A percentile compares a stretch with the other conserved stretches of the same genome.
phyloP scores from a whole-genome alignment of 2,797 vertebrate species.

The Liasis olivaceus region DNA sequence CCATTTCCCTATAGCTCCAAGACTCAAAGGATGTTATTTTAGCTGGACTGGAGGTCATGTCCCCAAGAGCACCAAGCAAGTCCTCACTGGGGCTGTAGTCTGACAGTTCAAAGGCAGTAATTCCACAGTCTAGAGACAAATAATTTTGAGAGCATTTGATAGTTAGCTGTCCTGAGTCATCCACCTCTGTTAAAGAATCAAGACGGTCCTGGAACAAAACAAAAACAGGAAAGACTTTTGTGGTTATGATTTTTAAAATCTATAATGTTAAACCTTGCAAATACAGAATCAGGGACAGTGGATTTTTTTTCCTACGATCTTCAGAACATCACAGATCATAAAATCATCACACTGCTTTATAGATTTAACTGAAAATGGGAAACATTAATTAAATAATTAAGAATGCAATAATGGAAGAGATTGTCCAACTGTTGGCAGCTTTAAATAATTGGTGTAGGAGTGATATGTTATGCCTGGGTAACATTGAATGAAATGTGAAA shows the following conservation, averaged over 20 bases:
- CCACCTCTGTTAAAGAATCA: conserved; percentile 92
- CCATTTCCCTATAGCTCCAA: conserved; percentile 81
- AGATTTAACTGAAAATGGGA: not conserved
- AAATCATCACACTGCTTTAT: conserved; percentile 4
- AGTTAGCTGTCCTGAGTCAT: conserved; percentile 95
- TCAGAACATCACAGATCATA: conserved; percentile 9
- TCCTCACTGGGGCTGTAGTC: conserved; percentile 95
- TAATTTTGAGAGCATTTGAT: conserved; percentile 98
- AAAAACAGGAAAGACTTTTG: conserved; percentile 48
- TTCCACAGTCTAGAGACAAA: conserved; percentile 96
- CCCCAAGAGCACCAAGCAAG: conserved; percentile 73
- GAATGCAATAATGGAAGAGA: conserved; percentile 8
- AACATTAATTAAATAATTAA: conserved; percentile 9
- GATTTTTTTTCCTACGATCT: not conserved
- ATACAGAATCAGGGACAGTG: not conserved
- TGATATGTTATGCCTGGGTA: not conserved
- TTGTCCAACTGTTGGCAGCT: not conserved
- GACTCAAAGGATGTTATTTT: conserved; percentile 74
- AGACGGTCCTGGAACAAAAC: conserved; percentile 84
- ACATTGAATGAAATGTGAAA: not conserved
- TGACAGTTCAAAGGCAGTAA: conserved; percentile 94
- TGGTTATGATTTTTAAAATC: conserved; percentile 31
- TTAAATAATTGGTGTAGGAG: not conserved
- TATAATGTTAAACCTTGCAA: not conserved
- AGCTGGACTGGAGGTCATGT: conserved; percentile 69